Evolutionary conservation across 2,888 invertebrate genomes (phyloP), one percentile per base, ranked within the genome.

Genomic region (Graphium colonna): DNA sequence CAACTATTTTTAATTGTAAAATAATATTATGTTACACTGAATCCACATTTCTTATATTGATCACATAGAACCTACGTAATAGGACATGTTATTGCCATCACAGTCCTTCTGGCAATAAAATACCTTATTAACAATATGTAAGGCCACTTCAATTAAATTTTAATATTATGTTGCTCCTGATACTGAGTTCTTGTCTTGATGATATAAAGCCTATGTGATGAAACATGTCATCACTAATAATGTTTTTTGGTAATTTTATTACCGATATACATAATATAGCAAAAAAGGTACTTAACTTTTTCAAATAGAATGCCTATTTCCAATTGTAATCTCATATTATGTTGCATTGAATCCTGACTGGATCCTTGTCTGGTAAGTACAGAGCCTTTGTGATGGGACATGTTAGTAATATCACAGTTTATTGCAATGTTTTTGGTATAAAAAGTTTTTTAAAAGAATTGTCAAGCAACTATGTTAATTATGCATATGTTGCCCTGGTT

Each of bases 31-130:
- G n/a, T n/a, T n/a, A n/a, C n/a, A n/a, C n/a, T n/a, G n/a, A n/a
- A n/a, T n/a, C 79, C 86, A 0, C 77, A 84, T 42, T 89, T 89
- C 61, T 61, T 89, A 39, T 86, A 86, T 0, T 60, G 67, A 5
- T 81, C 77, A 0, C 68, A 71, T 44, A 79, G 54, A 21, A 64
- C 60, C 0, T 68, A 65, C 1, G 57, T 70, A 0, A 16, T 75
- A 0, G 75, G 73, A 1, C 61, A 71, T 56, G 15, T 77, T 1
- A 2, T 82, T 7, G 74, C 69, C 1, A 28, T 73, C 9, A 61
- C 70, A 2, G 36, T 81, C 28, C 67, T 79, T 59, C 13, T 82
- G 9, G 49, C 76, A 68, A 55, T 75, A 67, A 61, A 21, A 2
- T n/a, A n/a, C n/a, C n/a, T 21, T 21, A 3, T 21, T 3, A 16